Conservation (phyloP, 2,888 invertebrate genomes). For the Syritta pipiens region DNA sequence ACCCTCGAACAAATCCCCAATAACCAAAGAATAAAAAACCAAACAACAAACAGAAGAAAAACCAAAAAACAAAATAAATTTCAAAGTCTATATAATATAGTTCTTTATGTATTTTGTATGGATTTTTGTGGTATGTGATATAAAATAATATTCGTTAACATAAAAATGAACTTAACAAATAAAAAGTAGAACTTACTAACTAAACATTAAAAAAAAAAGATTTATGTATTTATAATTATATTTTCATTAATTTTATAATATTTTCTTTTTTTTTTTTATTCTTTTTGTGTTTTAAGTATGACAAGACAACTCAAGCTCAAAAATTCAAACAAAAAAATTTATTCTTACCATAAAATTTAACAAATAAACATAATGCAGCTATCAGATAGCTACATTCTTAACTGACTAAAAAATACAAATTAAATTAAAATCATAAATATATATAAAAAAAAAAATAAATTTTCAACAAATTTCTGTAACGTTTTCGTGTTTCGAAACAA, state of each 20-base stretch:
- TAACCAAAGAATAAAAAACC: neutral
- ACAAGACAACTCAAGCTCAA: constrained; percentile 62
- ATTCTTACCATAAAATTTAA: constrained; percentile 18
- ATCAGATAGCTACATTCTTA: constrained; percentile 39
- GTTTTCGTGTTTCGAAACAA: constrained; percentile 54
- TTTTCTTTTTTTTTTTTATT: neutral
- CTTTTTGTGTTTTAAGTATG: constrained; percentile 52
- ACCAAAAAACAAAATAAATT: constrained; percentile 19
- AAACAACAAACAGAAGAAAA: neutral
- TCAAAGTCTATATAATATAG: constrained; percentile 16
- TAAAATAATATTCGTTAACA: constrained; percentile 60
- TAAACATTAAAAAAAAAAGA: constrained; percentile 46
- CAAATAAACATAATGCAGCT: constrained; percentile 29
- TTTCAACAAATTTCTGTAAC: constrained; percentile 40
- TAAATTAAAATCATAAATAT: constrained; percentile 3
- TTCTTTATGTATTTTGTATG: constrained; percentile 48
- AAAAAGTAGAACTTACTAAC: constrained; percentile 35
- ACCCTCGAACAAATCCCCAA: neutral
- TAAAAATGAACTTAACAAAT: constrained; percentile 46
- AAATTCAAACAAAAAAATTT: constrained; percentile 34
- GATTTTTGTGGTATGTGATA: constrained; percentile 47
- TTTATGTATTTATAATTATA: neutral
- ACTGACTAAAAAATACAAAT: constrained; percentile 25
- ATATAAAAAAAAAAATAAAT: constrained; percentile 31
- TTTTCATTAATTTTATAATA: neutral